These are phyloP conservation scores for Tricholaema leucomelas DNA, from an alignment of 2,113 vertebrate genomes.

Conservation along the genomic window DNA sequence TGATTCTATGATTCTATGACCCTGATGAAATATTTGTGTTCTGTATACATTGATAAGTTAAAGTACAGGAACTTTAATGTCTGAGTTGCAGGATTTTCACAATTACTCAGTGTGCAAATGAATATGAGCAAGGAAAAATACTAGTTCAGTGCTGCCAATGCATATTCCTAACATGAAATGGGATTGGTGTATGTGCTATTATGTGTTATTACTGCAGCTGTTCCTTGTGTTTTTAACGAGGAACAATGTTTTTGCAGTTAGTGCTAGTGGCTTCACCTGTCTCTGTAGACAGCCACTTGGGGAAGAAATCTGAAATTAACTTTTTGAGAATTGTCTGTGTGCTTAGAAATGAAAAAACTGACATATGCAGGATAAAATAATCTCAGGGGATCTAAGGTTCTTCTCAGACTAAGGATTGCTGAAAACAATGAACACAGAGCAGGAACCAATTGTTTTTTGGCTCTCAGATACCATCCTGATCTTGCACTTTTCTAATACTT, in stretches of 20 bases:
- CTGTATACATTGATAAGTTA: neutral
- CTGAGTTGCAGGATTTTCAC: neutral
- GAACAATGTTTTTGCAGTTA: neutral
- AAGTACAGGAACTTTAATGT: neutral
- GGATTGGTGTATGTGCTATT: neutral
- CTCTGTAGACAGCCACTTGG: neutral
- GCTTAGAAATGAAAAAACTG: neutral
- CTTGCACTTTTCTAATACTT: neutral
- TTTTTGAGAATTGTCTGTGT: neutral
- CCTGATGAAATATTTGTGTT: neutral
- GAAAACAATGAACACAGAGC: neutral
- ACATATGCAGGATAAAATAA: neutral
- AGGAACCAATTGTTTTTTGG: neutral
- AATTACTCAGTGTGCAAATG: neutral
- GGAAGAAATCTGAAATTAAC: neutral
- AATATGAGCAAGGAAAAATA: neutral
- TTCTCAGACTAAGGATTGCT: neutral
- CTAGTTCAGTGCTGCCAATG: neutral
- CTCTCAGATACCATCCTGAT: neutral
- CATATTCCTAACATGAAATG: neutral
- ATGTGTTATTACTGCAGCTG: neutral
- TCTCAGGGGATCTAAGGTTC: neutral
- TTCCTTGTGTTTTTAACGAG: neutral
- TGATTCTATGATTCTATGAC: too few species aligned
- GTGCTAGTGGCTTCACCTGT: neutral